Percentiles rank a stretch among this genome's conserved stretches.
Conservation (phyloP, 2,113 vertebrate species). For the Phalacrocorax carbo region DNA sequence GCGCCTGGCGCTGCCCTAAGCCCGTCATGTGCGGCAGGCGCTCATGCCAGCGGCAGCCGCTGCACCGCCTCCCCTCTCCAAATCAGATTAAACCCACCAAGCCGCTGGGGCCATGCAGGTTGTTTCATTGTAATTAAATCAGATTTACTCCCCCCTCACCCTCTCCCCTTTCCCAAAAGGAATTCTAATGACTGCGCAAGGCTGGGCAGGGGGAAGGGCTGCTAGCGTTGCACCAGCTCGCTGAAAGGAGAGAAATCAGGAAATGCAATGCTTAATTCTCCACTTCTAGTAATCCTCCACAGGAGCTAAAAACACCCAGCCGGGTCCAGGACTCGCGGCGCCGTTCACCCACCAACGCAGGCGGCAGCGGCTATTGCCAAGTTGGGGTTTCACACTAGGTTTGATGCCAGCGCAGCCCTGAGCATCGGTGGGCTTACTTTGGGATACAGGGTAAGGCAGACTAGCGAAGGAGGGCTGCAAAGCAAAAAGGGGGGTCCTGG, state of each 20-base stretch:
- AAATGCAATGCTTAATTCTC: neutral
- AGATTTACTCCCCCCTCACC: neutral
- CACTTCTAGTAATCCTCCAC: neutral
- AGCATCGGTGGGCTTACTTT: fast-evolving
- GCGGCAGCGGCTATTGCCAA: neutral
- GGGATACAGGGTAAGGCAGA: fast-evolving
- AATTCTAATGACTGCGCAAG: neutral
- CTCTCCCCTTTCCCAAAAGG: neutral
- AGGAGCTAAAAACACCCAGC: neutral
- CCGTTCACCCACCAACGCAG: fast-evolving
- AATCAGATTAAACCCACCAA: conserved; percentile 50
- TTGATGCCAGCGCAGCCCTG: neutral
- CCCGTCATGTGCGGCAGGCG: conserved; percentile 15
- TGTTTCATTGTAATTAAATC: conserved; percentile 32
- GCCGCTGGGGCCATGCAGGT: neutral
- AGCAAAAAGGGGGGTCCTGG: no score
- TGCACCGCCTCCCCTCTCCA: neutral
- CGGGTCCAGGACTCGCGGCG: neutral
- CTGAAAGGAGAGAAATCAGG: neutral
- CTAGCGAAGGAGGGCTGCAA: fast-evolving
- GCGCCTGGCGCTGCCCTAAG: conserved; percentile 51
- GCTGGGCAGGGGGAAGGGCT: neutral
- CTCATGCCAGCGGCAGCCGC: neutral
- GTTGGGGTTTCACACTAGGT: fast-evolving
- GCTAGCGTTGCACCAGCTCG: fast-evolving